Conservation (phyloP, 2,888 invertebrate species). For the Papilio protenor region DNA sequence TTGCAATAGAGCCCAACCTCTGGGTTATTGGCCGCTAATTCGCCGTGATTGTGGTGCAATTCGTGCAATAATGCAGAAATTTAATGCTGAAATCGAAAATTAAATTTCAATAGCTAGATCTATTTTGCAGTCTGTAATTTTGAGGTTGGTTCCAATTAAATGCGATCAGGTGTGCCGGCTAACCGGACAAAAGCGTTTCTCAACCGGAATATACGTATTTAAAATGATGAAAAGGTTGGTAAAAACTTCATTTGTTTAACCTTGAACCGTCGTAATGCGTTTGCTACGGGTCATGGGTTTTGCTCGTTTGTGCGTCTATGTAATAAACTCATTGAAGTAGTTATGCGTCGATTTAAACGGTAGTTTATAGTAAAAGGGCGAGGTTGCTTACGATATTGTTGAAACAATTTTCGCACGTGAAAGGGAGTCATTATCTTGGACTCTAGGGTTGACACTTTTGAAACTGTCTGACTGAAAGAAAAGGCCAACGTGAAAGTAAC, state of each 20-base stretch:
- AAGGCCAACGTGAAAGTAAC: background rate
- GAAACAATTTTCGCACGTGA: conserved; percentile 49
- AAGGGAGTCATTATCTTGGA: conserved; percentile 43
- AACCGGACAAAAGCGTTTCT: conserved; percentile 18
- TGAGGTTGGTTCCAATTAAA: conserved; percentile 18
- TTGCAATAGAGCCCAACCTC: conserved; percentile 13
- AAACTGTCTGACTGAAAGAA: background rate
- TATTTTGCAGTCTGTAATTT: conserved; percentile 22
- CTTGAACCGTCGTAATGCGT: conserved; percentile 22
- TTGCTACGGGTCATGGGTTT: conserved; percentile 23
- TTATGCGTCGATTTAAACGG: conserved; percentile 37
- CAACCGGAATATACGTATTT: conserved; percentile 4
- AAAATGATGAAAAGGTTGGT: conserved; percentile 14
- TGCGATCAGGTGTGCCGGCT: conserved; percentile 4
- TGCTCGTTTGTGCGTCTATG: conserved; percentile 1
- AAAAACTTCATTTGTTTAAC: conserved; percentile 37
- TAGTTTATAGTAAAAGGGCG: conserved; percentile 50
- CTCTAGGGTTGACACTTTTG: conserved; percentile 1
- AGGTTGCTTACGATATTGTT: conserved; percentile 49
- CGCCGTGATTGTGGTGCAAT: conserved; percentile 25
- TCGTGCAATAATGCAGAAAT: conserved; percentile 37
- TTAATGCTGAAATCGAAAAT: conserved; percentile 35
- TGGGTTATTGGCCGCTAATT: conserved; percentile 35
- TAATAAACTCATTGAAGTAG: conserved; percentile 23
- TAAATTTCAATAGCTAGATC: conserved; percentile 33